A percentile compares a stretch with the other conserved stretches of the same genome.
Conservation (phyloP, 2,797 vertebrate species). For the Microchirus variegatus region DNA sequence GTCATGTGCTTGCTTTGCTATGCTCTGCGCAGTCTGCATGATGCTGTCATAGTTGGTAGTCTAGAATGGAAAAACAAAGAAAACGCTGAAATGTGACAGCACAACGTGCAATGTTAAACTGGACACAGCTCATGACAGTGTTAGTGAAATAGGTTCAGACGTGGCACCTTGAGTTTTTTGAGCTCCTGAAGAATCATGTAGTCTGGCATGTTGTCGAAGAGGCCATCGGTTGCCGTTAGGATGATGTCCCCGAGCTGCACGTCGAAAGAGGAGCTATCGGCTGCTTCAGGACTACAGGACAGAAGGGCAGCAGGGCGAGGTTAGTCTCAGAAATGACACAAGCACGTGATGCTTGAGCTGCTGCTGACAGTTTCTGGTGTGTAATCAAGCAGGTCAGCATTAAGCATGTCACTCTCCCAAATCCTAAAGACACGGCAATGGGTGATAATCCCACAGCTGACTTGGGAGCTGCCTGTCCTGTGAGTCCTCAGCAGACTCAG, state of each 20-base stretch:
- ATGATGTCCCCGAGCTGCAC: conserved; percentile 99
- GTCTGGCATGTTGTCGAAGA: conserved; percentile 99
- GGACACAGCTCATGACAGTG: background rate
- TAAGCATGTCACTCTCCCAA: conserved; percentile 21
- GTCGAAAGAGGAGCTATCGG: conserved; percentile 95
- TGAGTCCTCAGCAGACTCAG: conserved; percentile 21
- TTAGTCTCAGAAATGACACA: conserved; percentile 43
- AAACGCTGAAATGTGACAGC: background rate
- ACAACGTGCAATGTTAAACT: background rate
- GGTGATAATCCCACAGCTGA: conserved; percentile 43
- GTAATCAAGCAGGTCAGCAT: conserved; percentile 32
- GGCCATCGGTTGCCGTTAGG: conserved; percentile 94
- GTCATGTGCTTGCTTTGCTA: conserved; percentile 96
- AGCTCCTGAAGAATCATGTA: conserved; percentile 99
- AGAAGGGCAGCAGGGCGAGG: background rate
- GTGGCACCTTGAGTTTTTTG: conserved; percentile 93
- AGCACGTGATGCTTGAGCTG: conserved; percentile 16
- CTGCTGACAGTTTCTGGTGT: conserved; percentile 22
- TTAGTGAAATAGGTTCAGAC: background rate
- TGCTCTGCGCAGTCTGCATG: conserved; percentile 95
- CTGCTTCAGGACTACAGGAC: conserved; percentile 89
- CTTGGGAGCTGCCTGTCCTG: conserved; percentile 1
- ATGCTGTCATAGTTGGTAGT: conserved; percentile 96
- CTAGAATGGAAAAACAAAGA: conserved; percentile 68
- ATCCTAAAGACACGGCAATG: conserved; percentile 7